Evolutionary conservation across 2,797 vertebrate genomes (phyloP).

Genomic region (Percopsis omiscomaycus): DNA sequence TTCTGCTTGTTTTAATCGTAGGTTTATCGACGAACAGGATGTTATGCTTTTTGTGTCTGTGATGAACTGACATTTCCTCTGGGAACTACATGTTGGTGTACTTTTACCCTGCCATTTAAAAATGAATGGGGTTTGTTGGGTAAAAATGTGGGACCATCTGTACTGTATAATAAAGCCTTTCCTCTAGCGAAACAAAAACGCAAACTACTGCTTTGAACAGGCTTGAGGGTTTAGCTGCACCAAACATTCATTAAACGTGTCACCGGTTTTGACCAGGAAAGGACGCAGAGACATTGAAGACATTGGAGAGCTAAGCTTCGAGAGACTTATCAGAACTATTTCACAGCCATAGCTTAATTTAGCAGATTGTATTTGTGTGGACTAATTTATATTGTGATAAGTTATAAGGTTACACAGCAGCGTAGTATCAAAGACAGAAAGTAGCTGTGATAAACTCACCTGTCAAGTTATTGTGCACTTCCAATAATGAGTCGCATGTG

Average conservation of each 20-base stretch:
- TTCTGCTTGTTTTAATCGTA: neutral
- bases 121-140: slow-evolving; percentile 8
- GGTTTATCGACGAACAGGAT: slow-evolving; percentile 8
- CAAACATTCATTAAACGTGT: too few species aligned
- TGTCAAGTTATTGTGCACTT: slow-evolving; percentile 36
- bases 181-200: slow-evolving; percentile 4
- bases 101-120: neutral
- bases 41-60: slow-evolving; percentile 20
- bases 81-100: slow-evolving; percentile 22
- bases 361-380: slow-evolving; percentile 36
- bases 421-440: slow-evolving; percentile 10
- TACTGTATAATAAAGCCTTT: slow-evolving; percentile 10
- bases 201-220: slow-evolving; percentile 32
- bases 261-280: slow-evolving; percentile 51
- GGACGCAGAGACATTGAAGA: neutral
- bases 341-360: slow-evolving; percentile 19
- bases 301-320: neutral
- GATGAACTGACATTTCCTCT: slow-evolving; percentile 25
- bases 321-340: slow-evolving; percentile 20
- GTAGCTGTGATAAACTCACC: slow-evolving; percentile 17
- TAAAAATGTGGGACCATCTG: slow-evolving; percentile 60
- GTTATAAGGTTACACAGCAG: slow-evolving; percentile 24
- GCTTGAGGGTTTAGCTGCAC: neutral
- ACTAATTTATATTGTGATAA: slow-evolving; percentile 45
- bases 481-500: slow-evolving; percentile 44